These are phyloP conservation scores for Diorhabda sublineata DNA, from an alignment of 1,140 invertebrate genomes.

Conservation along the genomic window DNA sequence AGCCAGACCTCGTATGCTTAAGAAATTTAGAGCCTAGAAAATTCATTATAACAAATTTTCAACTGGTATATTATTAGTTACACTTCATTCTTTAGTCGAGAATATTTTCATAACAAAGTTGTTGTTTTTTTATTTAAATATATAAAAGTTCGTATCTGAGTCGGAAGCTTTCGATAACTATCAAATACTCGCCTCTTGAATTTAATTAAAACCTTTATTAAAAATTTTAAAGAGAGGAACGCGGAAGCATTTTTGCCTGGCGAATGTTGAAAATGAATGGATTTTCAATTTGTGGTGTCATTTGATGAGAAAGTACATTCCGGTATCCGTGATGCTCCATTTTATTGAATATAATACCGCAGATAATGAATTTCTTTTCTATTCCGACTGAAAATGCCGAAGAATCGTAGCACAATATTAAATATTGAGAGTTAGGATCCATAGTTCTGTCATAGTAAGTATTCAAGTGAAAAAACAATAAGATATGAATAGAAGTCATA, in stretches of 20 bases:
- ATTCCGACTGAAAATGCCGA: background rate
- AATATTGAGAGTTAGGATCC: background rate
- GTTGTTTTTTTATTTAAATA: too few species aligned
- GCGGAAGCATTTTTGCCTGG: background rate
- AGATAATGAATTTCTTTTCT: constrained; percentile 9
- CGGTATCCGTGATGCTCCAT: constrained; percentile 6
- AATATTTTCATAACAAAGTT: too few species aligned
- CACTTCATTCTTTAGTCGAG: too few species aligned
- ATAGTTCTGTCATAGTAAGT: background rate
- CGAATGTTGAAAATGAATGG: background rate
- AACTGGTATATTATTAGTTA: too few species aligned
- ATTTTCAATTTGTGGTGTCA: constrained; percentile 15
- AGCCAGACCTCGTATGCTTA: too few species aligned
- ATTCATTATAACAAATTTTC: too few species aligned
- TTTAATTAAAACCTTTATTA: constrained; percentile 9
- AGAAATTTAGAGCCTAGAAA: too few species aligned
- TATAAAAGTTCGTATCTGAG: background rate
- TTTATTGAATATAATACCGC: background rate
- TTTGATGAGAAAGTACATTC: constrained; percentile 11
- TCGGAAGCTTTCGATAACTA: background rate
- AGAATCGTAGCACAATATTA: background rate
- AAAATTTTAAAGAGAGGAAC: background rate
- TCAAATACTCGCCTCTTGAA: constrained; percentile 1
- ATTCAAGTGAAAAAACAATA: background rate
- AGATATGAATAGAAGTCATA: too few species aligned